Base-by-base conservation (phyloP, 2,888 invertebrate genomes). In the Chymomyza fuscimana region DNA sequence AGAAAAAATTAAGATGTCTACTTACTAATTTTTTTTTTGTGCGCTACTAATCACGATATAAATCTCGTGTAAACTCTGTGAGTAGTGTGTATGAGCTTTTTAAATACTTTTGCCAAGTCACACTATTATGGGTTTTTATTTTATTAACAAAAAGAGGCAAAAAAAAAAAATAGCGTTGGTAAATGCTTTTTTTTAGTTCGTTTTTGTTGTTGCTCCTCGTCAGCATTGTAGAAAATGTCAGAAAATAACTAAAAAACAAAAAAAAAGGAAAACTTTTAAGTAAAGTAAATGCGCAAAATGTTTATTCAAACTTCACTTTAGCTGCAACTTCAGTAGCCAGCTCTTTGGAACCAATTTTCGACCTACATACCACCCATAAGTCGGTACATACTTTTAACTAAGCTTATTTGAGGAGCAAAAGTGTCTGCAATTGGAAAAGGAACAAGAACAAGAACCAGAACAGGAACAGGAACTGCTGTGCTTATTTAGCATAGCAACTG, bases 261-360 rank as follows among this genome's bases (percentile, higher is more conserved):
- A 59, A 59, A 22, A 4, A 5, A 16, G 46, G 12, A 52, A 74
- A 85, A 84, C 76, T 84, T 84, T 85, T 86, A 88, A 85, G 87
- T 88, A 77, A 85, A 85, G 85, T 88, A 85, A 88, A 88, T 88
- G 88, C 83, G 86, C 82, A 84, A 88, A 85, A 88, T 85, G 85
- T 85, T 85, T 88, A 88, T 88, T 88, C 88, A 88, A 86, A 88
- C 88, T 85, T 86, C 76, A 79, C 87, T 88, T 86, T 76, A 86
- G 78, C 74, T 77, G 78, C 73, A 86, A 81, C 78, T 88, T 70
- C 58, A 73, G 72, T 65, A 16, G 50, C 46, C 15, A 29, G 25
- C 40, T 0, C 40, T 10, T 12, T 46, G 1, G 2, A 46, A 46
- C 40, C 40, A 46, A 46, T 46, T 46, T 46, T 46, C 40, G 40